Percentiles rank a stretch among this genome's conserved stretches.
These are phyloP conservation scores for Ageneiosus marmoratus DNA, from an alignment of 2,113 vertebrate genomes.

Conservation along the genomic window DNA sequence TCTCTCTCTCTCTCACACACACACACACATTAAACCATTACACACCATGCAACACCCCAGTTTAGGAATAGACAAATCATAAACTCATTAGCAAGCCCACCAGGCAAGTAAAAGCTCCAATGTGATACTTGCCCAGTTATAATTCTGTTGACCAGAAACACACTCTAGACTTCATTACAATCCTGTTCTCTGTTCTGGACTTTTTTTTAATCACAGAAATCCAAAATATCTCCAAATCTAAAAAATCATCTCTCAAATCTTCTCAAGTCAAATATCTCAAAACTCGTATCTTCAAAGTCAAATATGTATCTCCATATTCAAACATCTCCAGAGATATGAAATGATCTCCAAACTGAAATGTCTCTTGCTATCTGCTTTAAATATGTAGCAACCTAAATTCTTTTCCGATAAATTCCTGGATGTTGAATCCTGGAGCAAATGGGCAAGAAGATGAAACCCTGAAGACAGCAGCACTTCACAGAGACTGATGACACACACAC, in stretches of 20 bases:
- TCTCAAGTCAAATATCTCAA: neutral
- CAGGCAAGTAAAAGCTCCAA: neutral
- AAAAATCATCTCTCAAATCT: neutral
- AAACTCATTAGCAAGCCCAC: neutral
- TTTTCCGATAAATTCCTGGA: neutral
- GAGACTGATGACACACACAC: too few relatives aligned
- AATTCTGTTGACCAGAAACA: neutral
- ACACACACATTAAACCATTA: constrained; percentile 9
- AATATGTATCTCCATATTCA: neutral
- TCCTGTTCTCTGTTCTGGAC: neutral
- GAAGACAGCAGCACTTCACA: neutral
- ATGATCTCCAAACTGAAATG: neutral
- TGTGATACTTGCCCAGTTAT: too few relatives aligned
- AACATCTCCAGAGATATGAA: neutral
- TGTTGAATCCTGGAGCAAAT: too few relatives aligned
- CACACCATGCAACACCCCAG: neutral
- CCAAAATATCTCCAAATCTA: neutral
- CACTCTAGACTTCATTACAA: neutral
- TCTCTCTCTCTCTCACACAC: neutral
- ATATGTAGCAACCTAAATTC: neutral
- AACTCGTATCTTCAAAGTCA: neutral
- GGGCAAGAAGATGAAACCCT: too few relatives aligned
- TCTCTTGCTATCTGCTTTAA: neutral
- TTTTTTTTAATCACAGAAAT: too few relatives aligned
- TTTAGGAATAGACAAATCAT: neutral